Evolutionary conservation across 2,888 invertebrate genomes (phyloP).

Genomic region (Prosopocoilus inquinatus): DNA sequence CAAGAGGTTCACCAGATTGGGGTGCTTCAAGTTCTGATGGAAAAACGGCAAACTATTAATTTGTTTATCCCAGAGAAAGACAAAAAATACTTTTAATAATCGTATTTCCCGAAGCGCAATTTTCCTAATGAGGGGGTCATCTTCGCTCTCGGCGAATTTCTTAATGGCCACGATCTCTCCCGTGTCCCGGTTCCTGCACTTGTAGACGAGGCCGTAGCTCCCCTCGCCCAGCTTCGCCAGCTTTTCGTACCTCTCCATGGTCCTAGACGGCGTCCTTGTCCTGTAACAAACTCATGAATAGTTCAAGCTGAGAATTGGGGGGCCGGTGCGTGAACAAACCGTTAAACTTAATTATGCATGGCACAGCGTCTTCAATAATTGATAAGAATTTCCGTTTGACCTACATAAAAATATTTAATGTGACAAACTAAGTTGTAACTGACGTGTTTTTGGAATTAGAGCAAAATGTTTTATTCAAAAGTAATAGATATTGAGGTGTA

Average conservation of each 20-base stretch:
- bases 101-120: slow-evolving; percentile 93
- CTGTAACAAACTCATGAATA: slow-evolving; percentile 52
- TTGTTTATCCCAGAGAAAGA: too few species aligned
- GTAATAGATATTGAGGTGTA: too few species aligned
- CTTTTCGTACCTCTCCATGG: slow-evolving; percentile 94
- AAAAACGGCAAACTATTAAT: neutral
- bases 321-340: too few species aligned
- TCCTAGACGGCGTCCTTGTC: slow-evolving; percentile 79
- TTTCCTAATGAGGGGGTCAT: slow-evolving; percentile 93
- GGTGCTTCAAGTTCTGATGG: slow-evolving; percentile 93
- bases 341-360: too few species aligned
- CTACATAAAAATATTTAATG: too few species aligned
- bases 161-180: slow-evolving; percentile 95
- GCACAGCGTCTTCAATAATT: too few species aligned
- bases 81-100: slow-evolving; percentile 76
- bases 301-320: too few species aligned
- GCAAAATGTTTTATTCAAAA: too few species aligned
- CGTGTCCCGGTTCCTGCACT: slow-evolving; percentile 92
- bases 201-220: slow-evolving; percentile 94
- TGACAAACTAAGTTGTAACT: too few species aligned
- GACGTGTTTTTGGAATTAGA: too few species aligned
- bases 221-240: slow-evolving; percentile 93
- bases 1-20: slow-evolving; percentile 93
- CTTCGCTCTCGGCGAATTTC: slow-evolving; percentile 95
- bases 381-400: too few species aligned